These are phyloP conservation scores for Spisula solida DNA, from an alignment of 2,888 invertebrate species.

Conservation along the genomic window DNA sequence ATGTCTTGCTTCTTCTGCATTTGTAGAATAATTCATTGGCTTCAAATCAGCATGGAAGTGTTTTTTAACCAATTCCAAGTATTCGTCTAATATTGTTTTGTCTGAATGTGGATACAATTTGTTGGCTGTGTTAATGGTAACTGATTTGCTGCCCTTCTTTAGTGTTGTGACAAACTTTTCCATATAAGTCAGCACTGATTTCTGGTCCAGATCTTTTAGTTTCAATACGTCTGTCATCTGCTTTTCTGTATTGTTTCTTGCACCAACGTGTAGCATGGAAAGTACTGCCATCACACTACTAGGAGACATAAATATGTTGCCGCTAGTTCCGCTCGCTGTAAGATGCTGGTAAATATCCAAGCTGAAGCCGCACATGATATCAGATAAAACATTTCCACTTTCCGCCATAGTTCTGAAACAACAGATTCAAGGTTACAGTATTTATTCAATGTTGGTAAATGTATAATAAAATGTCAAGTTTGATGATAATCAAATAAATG, in stretches of 20 bases:
- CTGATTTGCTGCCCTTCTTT: slow-evolving; percentile 63
- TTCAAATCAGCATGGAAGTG: slow-evolving; percentile 75
- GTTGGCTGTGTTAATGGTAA: slow-evolving; percentile 82
- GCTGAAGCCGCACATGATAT: slow-evolving; percentile 41
- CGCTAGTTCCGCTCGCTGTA: neutral
- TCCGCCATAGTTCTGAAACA: neutral
- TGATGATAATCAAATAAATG: too few relatives aligned
- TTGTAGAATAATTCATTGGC: slow-evolving; percentile 83
- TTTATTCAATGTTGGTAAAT: too few relatives aligned
- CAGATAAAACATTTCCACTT: slow-evolving; percentile 7
- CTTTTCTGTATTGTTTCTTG: slow-evolving; percentile 84
- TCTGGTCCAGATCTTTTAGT: slow-evolving; percentile 56
- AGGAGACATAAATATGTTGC: slow-evolving; percentile 87
- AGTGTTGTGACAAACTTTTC: slow-evolving; percentile 67
- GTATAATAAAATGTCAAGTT: too few relatives aligned
- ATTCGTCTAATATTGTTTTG: slow-evolving; percentile 75
- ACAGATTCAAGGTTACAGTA: neutral
- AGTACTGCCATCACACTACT: slow-evolving; percentile 87
- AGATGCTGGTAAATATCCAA: slow-evolving; percentile 47
- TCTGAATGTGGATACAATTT: slow-evolving; percentile 76
- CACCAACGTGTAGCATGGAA: slow-evolving; percentile 87
- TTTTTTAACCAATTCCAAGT: slow-evolving; percentile 68
- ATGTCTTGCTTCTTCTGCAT: slow-evolving; percentile 85
- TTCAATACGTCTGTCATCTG: slow-evolving; percentile 81
- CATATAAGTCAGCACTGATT: slow-evolving; percentile 62